Evolutionary conservation across 2,797 vertebrate genomes (phyloP), one percentile per base, ranked within the genome.

Genomic region (Poliocrania exsul): DNA sequence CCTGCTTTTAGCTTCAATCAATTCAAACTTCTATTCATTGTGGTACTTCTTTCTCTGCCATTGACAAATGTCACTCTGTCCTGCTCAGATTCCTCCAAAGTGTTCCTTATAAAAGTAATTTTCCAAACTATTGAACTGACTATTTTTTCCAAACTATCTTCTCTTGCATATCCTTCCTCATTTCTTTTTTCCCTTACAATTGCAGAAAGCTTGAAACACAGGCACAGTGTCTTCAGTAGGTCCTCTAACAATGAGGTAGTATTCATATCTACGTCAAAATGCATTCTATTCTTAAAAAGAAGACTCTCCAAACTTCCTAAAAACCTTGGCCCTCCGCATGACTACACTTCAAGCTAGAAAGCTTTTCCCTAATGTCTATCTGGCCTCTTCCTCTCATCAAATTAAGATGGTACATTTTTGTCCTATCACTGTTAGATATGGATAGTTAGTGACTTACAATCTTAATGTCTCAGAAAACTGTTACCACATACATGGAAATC

Each of bases 301-400:
- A 53, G 26, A 50, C 58, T 58, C 58, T 66, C 53, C 57, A 72
- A 75, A 71, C 16, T 67, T 79, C 53, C 51, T 49, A 33, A 81
- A 79, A 62, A 62, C 10, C 15, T 12, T 79, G 26, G 25, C 61
- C 2, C 1, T 35, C 18, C 42, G 7, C 0, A 0, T 47, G n/a
- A 31, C 23, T 46, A 58, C 10, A 8, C 16, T 38, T 66, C 31
- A 50, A 46, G 38, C 23, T 54, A 53, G 17, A 85, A 92, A 82
- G n/a, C 14, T 72, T 72, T 90, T 49, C 16, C 42, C 29, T 42
- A 42, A 47, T 24, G 28, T 62, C 31, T 14, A n/a, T 67, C 8
- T 3, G 5, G 38, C 38, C 12, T 70, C 31, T 49, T 78, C 33
- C 44, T 42, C 29, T 38, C 21, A 47, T 12, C 26, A 80, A 82